Percentiles rank a stretch among this genome's conserved stretches.
Conservation (phyloP, 2,888 invertebrate genomes). For the Trimorus sp. region DNA sequence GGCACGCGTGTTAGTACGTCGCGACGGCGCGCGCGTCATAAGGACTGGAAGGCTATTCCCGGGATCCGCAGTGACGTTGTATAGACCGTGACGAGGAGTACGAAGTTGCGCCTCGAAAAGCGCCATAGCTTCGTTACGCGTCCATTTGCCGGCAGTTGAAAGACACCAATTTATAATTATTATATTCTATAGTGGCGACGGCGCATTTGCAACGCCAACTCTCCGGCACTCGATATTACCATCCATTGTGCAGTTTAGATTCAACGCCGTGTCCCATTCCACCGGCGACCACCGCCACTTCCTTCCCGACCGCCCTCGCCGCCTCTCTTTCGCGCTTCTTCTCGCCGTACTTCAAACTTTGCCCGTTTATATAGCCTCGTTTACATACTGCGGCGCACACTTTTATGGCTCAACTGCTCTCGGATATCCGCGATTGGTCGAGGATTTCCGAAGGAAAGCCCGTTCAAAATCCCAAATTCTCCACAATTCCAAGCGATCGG, state of each 20-base stretch:
- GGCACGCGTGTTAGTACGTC: conserved; percentile 28
- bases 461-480: no score
- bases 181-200: conserved; percentile 72
- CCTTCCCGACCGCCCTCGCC: conserved; percentile 50
- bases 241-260: conserved; percentile 76
- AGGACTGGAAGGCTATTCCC: conserved; percentile 16
- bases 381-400: conserved; percentile 54
- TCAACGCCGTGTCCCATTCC: conserved; percentile 66
- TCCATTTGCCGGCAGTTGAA: conserved; percentile 75
- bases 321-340: conserved; percentile 52
- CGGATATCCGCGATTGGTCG: conserved; percentile 67
- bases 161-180: conserved; percentile 79
- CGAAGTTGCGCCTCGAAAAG: conserved; percentile 80
- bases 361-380: conserved; percentile 57
- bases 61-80: conserved; percentile 26
- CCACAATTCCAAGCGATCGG: no score
- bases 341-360: conserved; percentile 39
- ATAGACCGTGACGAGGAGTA: conserved; percentile 51
- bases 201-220: conserved; percentile 69
- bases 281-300: conserved; percentile 39
- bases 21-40: neutral
- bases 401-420: conserved; percentile 62
- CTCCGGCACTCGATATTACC: conserved; percentile 73
- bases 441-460: conserved; percentile 27
- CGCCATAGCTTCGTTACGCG: conserved; percentile 81